phyloP scores from a whole-genome alignment of 2,797 vertebrate genomes.

The Falco concolor region DNA sequence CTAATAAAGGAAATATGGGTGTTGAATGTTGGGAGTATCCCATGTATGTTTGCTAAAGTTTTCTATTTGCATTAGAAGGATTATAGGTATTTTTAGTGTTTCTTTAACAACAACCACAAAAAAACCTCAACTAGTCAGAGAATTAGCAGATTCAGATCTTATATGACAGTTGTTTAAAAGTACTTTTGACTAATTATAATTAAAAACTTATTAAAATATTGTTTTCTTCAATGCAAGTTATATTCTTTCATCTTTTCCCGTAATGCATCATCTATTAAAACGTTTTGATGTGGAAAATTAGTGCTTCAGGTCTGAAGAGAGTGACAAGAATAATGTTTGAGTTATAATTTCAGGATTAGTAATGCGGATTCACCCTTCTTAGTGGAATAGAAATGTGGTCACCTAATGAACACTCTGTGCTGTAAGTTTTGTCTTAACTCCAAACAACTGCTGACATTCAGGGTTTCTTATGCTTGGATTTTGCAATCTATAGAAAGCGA shows the following conservation, averaged over 20 bases:
- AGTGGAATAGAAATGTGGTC: neutral
- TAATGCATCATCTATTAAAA: neutral
- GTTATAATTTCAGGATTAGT: neutral
- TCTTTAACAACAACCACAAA: neutral
- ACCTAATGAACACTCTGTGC: neutral
- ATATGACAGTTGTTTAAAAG: neutral
- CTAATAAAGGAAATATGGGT: neutral
- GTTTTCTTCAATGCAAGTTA: neutral
- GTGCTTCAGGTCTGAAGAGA: neutral
- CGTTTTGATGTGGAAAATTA: slow-evolving; percentile 5
- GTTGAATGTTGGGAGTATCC: neutral
- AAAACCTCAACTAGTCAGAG: neutral
- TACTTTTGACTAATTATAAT: neutral
- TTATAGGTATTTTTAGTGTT: neutral
- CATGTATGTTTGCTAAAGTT: neutral
- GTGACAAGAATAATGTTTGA: neutral
- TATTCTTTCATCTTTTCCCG: neutral
- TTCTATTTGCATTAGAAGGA: neutral
- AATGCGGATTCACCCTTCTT: neutral
- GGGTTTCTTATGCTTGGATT: neutral
- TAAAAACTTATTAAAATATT: neutral
- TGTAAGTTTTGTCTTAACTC: neutral
- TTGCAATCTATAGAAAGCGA: neutral
- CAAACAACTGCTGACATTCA: neutral
- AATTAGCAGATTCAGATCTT: neutral